Evolutionary conservation across 2,797 vertebrate genomes (phyloP), one percentile per base, ranked within the genome.

Genomic region (Alca torda): DNA sequence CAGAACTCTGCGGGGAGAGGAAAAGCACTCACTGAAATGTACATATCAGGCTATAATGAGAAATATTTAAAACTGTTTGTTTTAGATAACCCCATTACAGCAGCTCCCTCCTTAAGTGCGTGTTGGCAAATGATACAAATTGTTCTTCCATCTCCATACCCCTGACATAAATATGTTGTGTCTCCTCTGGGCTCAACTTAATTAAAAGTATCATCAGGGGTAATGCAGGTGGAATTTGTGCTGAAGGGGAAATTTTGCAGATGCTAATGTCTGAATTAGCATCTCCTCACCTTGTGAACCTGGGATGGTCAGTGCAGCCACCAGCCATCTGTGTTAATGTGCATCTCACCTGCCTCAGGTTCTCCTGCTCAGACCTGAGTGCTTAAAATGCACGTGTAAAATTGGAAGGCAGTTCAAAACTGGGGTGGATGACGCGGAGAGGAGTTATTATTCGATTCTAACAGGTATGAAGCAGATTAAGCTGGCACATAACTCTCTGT

Each of bases 131-230:
- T 75, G 84, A 26, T 63, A 85, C 64, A 84, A 84, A 96, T 97
- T 83, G 84, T 86, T 90, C 77, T 94, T 81, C 94, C 80, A 35
- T 92, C 84, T 90, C 87, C 68, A 4, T 57, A 13, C 31, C 73
- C 83, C 65, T 65, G 64, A 90, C 80, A 63, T 48, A 95, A 95
- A 93, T 94, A 82, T 46, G 78, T 85, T 89, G 85, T 91, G 77
- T 95, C 92, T 94, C 94, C 68, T 93, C 81, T 86, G 82, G 26
- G 83, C 95, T 94, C 89, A 48, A 60, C 59, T 76, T 95, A 90
- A 96, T 96, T 96, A 96, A 90, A 95, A 73, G 79, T 73, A 78
- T 83, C 84, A 46, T 84, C 53, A 65, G 89, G 85, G 89, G 92
- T 65, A 64, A 86, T 39, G 26, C 92, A 92, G 93, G 84, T 96